Base-by-base conservation (phyloP, 2,113 vertebrate species). In the Lampris megalopsis region DNA sequence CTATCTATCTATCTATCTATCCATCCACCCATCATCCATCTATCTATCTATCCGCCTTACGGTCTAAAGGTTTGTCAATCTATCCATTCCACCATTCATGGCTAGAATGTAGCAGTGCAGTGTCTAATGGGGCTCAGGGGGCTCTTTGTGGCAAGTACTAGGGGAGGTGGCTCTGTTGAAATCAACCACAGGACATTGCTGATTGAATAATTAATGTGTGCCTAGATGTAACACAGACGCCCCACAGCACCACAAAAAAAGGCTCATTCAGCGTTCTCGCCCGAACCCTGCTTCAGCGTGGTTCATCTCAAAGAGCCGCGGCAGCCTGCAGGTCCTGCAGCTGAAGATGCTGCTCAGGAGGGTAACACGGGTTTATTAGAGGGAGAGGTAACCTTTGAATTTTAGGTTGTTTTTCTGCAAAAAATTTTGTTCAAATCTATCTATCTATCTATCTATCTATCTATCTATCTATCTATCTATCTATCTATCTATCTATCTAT, bases 201-300 rank as follows among this genome's bases (percentile, higher is more conserved):
- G 84, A 86, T 85, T 93, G 88, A 93, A 93, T 93, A 89, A 93
- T 92, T 93, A 90, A 93, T 92, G 87, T 80, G 48, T 43, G 38
- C 54, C 68, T 84, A 74, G 57, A 74, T 64, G 84, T 87, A 68
- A 71, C 62, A 65, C 57, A 42, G 63, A 87, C 87, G 82, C 69
- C 75, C 54, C 82, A 86, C 63, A 83, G 77, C 84, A 45, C 61
- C 74, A 82, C 64, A 64, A 77, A 69, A 81, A 77, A 64, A 9
- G 43, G 52, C 60, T 71, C 63, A 64, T 13, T 68, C 36, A 36
- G 67, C 52, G 35, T 66, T 56, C 49, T 59, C 38, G n/a, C 37
- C 36, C 61, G 42, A 74, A 63, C 60, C 62, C 77, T 50, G 36
- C 54, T 36, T n/a, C 42, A 35, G 24, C 54, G n/a, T 3, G 5